Evolutionary conservation across 2,888 invertebrate genomes (phyloP).

Genomic region (Alcis repandata): DNA sequence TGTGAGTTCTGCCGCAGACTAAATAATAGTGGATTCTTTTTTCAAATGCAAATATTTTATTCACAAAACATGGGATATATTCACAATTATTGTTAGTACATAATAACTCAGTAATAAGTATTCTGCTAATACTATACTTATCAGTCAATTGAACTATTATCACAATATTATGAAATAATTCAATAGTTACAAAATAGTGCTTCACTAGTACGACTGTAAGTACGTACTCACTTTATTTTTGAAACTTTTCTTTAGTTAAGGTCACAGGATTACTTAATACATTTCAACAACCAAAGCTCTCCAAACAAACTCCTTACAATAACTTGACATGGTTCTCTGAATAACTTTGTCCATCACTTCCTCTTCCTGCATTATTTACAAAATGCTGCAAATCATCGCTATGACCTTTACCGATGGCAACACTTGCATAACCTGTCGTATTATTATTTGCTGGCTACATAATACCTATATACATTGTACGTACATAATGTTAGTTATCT

Average conservation of each 20-base stretch:
- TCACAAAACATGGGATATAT: no score
- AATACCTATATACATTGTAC: not conserved
- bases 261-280: not conserved
- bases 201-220: no score
- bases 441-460: conserved; percentile 9
- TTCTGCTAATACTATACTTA: no score
- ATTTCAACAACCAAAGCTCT: not conserved
- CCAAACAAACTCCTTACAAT: not conserved
- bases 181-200: no score
- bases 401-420: conserved; percentile 48
- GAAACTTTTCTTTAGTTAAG: no score
- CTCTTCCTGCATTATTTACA: conserved; percentile 41
- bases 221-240: no score
- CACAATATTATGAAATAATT: no score
- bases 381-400: conserved; percentile 52
- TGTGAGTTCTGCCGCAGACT: not conserved
- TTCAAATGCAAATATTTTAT: no score
- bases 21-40: no score
- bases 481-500: conserved; percentile 21
- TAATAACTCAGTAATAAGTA: no score
- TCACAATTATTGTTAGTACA: no score
- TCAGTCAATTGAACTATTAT: no score
- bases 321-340: conserved; percentile 11
- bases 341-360: conserved; percentile 17
- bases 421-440: conserved; percentile 40